Evolutionary conservation across 2,797 vertebrate species (phyloP), one percentile per base, ranked within the genome.

Genomic region (Poecilia picta): DNA sequence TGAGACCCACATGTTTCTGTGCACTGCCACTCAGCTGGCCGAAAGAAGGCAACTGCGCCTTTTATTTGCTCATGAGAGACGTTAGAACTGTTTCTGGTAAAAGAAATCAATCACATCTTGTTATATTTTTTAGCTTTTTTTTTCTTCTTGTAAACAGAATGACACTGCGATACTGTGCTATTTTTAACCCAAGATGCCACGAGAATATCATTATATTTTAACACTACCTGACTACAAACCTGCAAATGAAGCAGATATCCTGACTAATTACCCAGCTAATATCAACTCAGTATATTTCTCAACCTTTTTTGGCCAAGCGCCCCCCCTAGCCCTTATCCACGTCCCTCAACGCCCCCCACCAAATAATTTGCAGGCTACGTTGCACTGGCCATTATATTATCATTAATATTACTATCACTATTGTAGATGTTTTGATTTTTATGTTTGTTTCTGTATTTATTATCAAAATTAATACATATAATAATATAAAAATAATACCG

Each of bases 221-320:
- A 36, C 23, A 46, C 25, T 8, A 46, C 11, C 6, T 46, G 11
- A 46, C 41, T 28, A 28, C 5, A 16, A 71, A 46, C 2, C 2
- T 16, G 43, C 36, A 25, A 71, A 71, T 23, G 2, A 45, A 28
- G 33, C 62, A 64, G 20, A 41, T 41, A 41, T 45, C 23, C 41
- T 71, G 41, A n/a, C 41, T 71, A 71, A 45, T 28, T 71, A 71
- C 39, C 64, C 16, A 41, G 36, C 36, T 41, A 41, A 41, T 68
- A 68, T 68, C 36, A 68, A 68, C 36, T 68, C 39, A 23, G 39
- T 70, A 12, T 70, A 70, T n/a, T n/a, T n/a, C n/a, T n/a, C n/a
- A n/a, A n/a, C n/a, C n/a, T n/a, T n/a, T n/a, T n/a, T n/a, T n/a
- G n/a, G n/a, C n/a, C n/a, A n/a, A n/a, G n/a, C n/a, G n/a, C n/a